These are phyloP conservation scores for Agrotis puta DNA, from an alignment of 2,888 invertebrate species.

Conservation along the genomic window DNA sequence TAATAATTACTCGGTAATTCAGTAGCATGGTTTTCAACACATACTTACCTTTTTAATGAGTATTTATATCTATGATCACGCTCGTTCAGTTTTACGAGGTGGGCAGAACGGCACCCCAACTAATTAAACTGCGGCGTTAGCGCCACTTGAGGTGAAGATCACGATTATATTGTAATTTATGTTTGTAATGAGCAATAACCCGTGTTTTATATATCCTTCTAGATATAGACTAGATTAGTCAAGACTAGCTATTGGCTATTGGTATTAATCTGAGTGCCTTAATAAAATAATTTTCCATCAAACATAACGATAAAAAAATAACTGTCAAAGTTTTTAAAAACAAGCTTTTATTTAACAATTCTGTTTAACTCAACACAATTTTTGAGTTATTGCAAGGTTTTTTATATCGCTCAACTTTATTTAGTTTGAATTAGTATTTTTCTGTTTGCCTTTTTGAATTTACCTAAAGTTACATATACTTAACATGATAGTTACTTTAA, in stretches of 20 bases:
- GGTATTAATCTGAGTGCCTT: neutral
- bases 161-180: constrained; percentile 50
- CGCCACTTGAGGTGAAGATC: constrained; percentile 33
- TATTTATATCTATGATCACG: constrained; percentile 47
- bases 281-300: too few relatives aligned
- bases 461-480: too few relatives aligned
- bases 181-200: constrained; percentile 25
- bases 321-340: too few relatives aligned
- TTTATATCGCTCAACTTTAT: too few relatives aligned
- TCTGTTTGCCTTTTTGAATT: too few relatives aligned
- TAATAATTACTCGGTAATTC: neutral
- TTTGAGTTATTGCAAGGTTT: too few relatives aligned
- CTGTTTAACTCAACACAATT: too few relatives aligned
- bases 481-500: too few relatives aligned
- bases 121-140: constrained; percentile 57
- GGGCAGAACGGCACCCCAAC: constrained; percentile 28
- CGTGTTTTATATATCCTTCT: constrained; percentile 35
- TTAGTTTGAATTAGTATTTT: too few relatives aligned
- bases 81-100: constrained; percentile 51
- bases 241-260: neutral
- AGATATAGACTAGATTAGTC: neutral
- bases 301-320: too few relatives aligned
- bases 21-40: constrained; percentile 32
- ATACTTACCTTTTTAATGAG: constrained; percentile 30
- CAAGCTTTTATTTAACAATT: too few relatives aligned